phyloP scores from a whole-genome alignment of 1,140 invertebrate species.

The Trypoxylus dichotomus region DNA sequence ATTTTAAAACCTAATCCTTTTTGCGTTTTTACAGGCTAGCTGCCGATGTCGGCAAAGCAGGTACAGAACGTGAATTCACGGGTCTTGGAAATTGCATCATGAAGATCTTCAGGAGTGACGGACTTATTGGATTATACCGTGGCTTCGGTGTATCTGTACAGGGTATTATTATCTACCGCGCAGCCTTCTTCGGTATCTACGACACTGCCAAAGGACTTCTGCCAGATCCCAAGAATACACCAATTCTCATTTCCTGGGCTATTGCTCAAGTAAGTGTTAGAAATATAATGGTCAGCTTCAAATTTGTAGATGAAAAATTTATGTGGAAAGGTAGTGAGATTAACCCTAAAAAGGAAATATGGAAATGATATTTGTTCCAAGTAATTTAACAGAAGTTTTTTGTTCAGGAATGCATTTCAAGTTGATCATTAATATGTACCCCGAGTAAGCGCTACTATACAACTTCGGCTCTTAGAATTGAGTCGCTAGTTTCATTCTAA shows the following conservation, averaged over 20 bases:
- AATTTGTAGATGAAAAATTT: background rate
- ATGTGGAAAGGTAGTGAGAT: background rate
- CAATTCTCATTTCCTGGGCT: conserved; percentile 75
- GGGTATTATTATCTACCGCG: conserved; percentile 85
- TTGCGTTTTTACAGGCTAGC: conserved; percentile 63
- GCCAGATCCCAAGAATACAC: conserved; percentile 79
- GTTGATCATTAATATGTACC: too few species aligned
- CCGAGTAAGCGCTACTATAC: too few species aligned
- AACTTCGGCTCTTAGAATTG: too few species aligned
- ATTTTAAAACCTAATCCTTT: too few species aligned
- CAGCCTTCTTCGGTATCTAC: conserved; percentile 91
- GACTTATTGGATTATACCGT: conserved; percentile 80
- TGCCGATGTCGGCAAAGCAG: conserved; percentile 79
- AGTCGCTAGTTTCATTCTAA: too few species aligned
- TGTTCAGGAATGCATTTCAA: too few species aligned
- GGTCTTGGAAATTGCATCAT: conserved; percentile 81
- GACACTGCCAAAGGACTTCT: conserved; percentile 90
- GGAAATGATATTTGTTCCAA: too few species aligned
- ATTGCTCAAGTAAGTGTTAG: conserved; percentile 71
- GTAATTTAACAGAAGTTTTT: too few species aligned
- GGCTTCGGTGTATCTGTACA: conserved; percentile 91
- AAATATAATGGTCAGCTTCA: background rate
- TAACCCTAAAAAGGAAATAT: too few species aligned
- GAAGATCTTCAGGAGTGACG: conserved; percentile 85
- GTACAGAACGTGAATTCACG: conserved; percentile 74